Evolutionary conservation across 2,888 invertebrate genomes (phyloP), one percentile per base, ranked within the genome.

Genomic region (Pyrrhia umbra): DNA sequence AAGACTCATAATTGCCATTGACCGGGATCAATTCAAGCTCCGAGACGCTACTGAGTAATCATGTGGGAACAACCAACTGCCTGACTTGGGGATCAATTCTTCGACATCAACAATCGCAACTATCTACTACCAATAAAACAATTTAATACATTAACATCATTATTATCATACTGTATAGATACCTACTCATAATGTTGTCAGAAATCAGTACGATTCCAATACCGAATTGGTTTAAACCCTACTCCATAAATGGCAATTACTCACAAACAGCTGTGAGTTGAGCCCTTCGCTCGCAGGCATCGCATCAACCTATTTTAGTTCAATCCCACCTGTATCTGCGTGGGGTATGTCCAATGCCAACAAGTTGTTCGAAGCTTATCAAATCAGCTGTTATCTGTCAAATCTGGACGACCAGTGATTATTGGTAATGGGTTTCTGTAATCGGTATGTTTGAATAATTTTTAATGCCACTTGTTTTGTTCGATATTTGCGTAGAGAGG

Each of bases 281-380:
- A 72, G 16, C 66, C 66, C 72, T 64, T 71, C 45, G 23, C 9
- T 47, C 23, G 50, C 45, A 71, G 40, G 49, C 25, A 37, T 37
- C 51, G 16, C 18, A 42, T 39, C 49, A 25, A 66, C 70, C 66
- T 69, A 69, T 72, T 51, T 66, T 30, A 42, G 51, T 20, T 1
- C 37, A 13, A 27, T 21, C 39, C 20, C 58, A 72, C 67, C 73
- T 69, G 68, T 59, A 52, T 43, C 67, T 51, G 18, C n/a, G 49
- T 42, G 42, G 49, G 58, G 50, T 23, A 72, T 39, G 46, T 46
- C 50, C 50, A 66, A 58, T 10, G 37, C 67, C 66, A 69, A 69
- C 68, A 66, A 72, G 72, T 69, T 72, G 72, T 66, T 66, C 10
- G 37, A 18, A 34, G 34, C 23, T 51, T 59, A 69, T 66, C 46